Conservation (phyloP, 2,888 invertebrate genomes). For the Perithous albicinctus region DNA sequence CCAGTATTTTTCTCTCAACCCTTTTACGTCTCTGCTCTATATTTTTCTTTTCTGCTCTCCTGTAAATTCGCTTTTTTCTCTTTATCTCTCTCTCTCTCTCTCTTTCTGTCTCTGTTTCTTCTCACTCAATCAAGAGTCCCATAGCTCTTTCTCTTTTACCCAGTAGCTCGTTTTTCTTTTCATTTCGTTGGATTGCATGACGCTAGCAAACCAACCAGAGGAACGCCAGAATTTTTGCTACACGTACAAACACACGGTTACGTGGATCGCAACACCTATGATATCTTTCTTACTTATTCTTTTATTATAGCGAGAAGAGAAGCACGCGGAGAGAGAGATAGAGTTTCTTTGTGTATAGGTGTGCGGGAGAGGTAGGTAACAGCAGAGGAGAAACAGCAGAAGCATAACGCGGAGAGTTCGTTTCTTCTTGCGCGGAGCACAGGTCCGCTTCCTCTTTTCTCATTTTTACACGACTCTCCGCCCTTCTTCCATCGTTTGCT, state of each 20-base stretch:
- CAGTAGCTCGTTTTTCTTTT: slow-evolving; percentile 55
- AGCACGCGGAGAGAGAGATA: not conserved
- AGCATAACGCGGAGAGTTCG: slow-evolving; percentile 4
- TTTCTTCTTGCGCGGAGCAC: slow-evolving; percentile 14
- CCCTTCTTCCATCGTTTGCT: not conserved
- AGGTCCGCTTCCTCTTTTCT: slow-evolving; percentile 22
- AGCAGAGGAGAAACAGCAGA: slow-evolving; percentile 5
- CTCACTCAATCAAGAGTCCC: slow-evolving; percentile 30
- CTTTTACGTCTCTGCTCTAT: slow-evolving; percentile 30
- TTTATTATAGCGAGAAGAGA: slow-evolving; percentile 17
- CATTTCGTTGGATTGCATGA: slow-evolving; percentile 67
- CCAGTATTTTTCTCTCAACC: slow-evolving; percentile 45
- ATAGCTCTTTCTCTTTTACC: slow-evolving; percentile 49
- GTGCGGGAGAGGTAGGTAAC: not conserved
- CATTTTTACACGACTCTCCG: slow-evolving; percentile 24
- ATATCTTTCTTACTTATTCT: slow-evolving; percentile 46
- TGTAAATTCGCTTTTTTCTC: slow-evolving; percentile 36
- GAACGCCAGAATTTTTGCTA: slow-evolving; percentile 24
- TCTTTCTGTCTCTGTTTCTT: slow-evolving; percentile 46
- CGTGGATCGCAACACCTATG: slow-evolving; percentile 40
- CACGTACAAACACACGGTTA: slow-evolving; percentile 29
- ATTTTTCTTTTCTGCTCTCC: slow-evolving; percentile 24
- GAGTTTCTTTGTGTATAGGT: slow-evolving; percentile 1
- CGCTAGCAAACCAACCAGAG: slow-evolving; percentile 53
- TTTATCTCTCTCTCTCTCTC: not conserved